Evolutionary conservation across 1,140 invertebrate genomes (phyloP).

Genomic region (Phymorhynchus buccinoides): DNA sequence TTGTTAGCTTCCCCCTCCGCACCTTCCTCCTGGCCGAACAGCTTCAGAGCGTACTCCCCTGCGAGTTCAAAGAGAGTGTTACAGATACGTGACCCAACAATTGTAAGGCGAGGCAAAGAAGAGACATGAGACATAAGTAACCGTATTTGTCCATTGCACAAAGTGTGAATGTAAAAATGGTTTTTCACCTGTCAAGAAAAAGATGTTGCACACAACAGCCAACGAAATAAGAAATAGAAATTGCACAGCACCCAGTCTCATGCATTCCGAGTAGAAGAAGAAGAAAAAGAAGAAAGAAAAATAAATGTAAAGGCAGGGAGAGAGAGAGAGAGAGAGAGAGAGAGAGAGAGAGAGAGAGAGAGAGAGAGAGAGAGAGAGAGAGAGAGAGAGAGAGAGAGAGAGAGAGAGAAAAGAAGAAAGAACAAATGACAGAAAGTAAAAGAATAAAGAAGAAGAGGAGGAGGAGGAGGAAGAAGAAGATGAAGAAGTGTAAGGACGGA

Average conservation of each 20-base stretch:
- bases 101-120: too few relatives aligned
- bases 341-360: neutral
- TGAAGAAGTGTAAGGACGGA: neutral
- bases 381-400: conserved; percentile 5
- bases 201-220: too few relatives aligned
- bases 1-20: conserved; percentile 65
- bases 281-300: conserved; percentile 32
- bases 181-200: too few relatives aligned
- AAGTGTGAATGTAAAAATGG: too few relatives aligned
- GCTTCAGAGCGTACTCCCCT: conserved; percentile 66
- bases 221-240: too few relatives aligned
- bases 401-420: conserved; percentile 1
- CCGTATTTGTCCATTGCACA: too few relatives aligned
- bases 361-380: conserved; percentile 38
- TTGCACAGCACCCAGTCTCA: too few relatives aligned
- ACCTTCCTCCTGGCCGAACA: conserved; percentile 63
- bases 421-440: neutral
- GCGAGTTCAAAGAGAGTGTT: too few relatives aligned
- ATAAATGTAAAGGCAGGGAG: too few relatives aligned
- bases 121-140: too few relatives aligned
- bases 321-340: too few relatives aligned
- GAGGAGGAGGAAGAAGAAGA: conserved; percentile 42
- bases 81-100: too few relatives aligned
- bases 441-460: conserved; percentile 40
- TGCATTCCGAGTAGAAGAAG: conserved; percentile 16